phyloP scores from a whole-genome alignment of 2,888 invertebrate species.

The Pristionchus maxplancki region DNA sequence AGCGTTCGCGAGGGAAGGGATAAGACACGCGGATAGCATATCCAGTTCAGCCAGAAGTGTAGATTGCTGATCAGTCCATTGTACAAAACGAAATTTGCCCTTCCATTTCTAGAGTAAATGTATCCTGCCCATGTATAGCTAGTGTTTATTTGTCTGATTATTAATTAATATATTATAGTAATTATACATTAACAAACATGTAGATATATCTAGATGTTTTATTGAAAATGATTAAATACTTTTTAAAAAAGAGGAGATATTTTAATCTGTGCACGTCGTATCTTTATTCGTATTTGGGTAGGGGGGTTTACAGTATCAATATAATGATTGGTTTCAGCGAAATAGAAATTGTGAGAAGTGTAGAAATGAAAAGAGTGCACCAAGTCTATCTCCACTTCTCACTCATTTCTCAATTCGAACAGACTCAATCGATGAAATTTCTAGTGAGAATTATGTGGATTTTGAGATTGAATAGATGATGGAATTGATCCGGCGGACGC shows the following conservation, averaged over 20 bases:
- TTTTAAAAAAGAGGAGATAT: too few relatives aligned
- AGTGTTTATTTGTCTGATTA: neutral
- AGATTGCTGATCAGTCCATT: conserved; percentile 1
- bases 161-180: neutral
- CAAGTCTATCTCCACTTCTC: conserved; percentile 24
- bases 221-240: neutral
- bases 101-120: neutral
- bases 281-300: too few relatives aligned
- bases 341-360: conserved; percentile 10
- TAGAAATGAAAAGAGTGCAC: neutral
- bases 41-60: conserved; percentile 58
- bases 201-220: neutral
- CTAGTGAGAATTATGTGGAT: neutral
- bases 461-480: conserved; percentile 52
- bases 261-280: too few relatives aligned
- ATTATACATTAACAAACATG: neutral
- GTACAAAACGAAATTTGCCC: neutral
- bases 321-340: neutral
- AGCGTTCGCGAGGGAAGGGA: conserved; percentile 55
- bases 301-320: neutral
- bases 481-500: conserved; percentile 56
- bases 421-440: neutral
- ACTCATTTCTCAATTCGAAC: neutral
- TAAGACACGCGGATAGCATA: conserved; percentile 67
- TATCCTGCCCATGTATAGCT: neutral